Base-by-base conservation (phyloP, 2,797 vertebrate genomes). In the Balearica regulorum region DNA sequence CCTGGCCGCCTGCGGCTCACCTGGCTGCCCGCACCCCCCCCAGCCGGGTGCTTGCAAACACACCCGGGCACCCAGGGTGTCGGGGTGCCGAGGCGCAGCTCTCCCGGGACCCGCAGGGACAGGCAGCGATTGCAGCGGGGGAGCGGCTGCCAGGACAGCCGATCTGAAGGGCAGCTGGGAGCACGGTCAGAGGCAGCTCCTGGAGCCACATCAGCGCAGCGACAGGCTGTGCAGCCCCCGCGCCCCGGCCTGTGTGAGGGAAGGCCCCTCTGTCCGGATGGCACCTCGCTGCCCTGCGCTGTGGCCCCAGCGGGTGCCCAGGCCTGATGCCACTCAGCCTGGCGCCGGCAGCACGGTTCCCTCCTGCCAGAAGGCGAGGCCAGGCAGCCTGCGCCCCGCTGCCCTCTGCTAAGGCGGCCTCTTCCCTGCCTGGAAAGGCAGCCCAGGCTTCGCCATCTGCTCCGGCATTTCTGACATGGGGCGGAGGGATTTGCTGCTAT, bases 41-140 rank as follows among this genome's bases (percentile, higher is more conserved):
- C 75, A 48, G 81, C n/a, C n/a, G n/a, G n/a, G n/a, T n/a, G n/a
- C n/a, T n/a, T 6, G 51, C 43, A 10, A 29, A 21, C 20, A 3
- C 22, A 4, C 1, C 51, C 0, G 33, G 64, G 41, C 26, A 28
- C 12, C 2, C 1, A 3, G 24, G 61, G 31, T 0, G 2, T 16
- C 13, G 2, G 57, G 44, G 22, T 5, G 35, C 12, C 0, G 13
- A 1, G 10, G 43, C 25, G 29, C 71, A 48, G 83, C 64, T 58
- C 54, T 17, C 14, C 15, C 0, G 13, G 3, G 18, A 12, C 11
- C n/a, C 2, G 0, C 7, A 3, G 41, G 33, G 24, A 71, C 33
- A 26, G 60, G 39, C 48, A 16, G 35, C 0, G 1, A 2, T 1
- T 7, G 26, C 69, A 66, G 35, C 1, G 0, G 11, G 28, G 26